Percentiles rank a stretch among this genome's conserved stretches.
Evolutionary conservation across 2,113 vertebrate species (phyloP).

Genomic region (Vidua macroura): DNA sequence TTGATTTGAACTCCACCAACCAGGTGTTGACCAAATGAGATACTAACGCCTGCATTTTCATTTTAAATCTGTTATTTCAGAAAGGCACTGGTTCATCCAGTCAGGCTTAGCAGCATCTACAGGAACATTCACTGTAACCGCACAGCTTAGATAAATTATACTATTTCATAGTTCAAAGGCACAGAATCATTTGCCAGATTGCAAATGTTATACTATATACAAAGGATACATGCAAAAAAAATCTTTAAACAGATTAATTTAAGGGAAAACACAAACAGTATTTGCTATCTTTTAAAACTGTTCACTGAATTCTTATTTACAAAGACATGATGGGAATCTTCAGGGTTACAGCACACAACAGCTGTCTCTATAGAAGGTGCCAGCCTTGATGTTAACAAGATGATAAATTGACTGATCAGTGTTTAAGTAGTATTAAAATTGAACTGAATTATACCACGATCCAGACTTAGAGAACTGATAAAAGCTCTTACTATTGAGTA

Average conservation of each 20-base stretch:
- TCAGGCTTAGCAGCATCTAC: neutral
- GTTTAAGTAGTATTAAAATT: neutral
- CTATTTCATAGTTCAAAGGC: neutral
- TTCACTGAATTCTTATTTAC: neutral
- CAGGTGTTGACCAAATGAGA: neutral
- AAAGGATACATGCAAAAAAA: neutral
- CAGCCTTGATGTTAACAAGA: neutral
- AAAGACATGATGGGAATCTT: neutral
- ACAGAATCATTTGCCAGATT: neutral
- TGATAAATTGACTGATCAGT: neutral
- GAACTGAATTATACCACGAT: neutral
- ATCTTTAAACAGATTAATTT: neutral
- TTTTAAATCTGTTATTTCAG: neutral
- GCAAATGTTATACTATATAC: neutral
- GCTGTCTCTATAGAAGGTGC: neutral
- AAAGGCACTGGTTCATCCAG: neutral
- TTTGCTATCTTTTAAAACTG: neutral
- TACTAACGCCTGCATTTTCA: neutral
- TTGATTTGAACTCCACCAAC: neutral
- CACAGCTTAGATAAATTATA: accelerated
- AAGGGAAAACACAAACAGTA: neutral
- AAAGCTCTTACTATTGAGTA: neutral
- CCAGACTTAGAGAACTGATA: neutral
- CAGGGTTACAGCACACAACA: slow-evolving; percentile 23
- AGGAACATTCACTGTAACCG: neutral